Evolutionary conservation across 2,888 invertebrate species (phyloP).

Genomic region (Eucera pruinosa): DNA sequence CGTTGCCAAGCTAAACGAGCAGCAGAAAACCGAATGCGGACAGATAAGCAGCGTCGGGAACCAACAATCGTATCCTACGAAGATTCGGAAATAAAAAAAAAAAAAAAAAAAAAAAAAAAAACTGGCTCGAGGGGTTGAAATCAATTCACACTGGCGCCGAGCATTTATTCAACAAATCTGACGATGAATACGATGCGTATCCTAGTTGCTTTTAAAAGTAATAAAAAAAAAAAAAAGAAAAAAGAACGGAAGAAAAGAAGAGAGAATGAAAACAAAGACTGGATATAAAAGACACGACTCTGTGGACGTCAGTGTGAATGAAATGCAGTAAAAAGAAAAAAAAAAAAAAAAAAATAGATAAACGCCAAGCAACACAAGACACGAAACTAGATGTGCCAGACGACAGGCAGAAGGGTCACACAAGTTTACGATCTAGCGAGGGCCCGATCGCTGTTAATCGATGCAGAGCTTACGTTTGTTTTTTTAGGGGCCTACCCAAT

Average conservation of each 20-base stretch:
- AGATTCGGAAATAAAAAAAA: too few species aligned
- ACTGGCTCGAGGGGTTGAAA: constrained; percentile 63
- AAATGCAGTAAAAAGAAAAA: too few species aligned
- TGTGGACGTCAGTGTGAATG: constrained; percentile 68
- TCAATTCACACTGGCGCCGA: constrained; percentile 48
- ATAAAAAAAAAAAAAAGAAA: too few species aligned
- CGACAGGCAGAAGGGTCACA: constrained; percentile 78
- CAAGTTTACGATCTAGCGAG: constrained; percentile 38
- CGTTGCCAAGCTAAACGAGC: constrained; percentile 14
- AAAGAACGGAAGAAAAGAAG: constrained; percentile 3
- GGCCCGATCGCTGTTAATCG: constrained; percentile 16
- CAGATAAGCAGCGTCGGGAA: constrained; percentile 21
- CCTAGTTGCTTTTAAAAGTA: too few species aligned
- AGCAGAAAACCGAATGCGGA: constrained; percentile 10
- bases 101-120: too few species aligned
- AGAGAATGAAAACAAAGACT: background rate
- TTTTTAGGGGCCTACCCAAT: constrained; percentile 27
- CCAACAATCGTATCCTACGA: constrained; percentile 15
- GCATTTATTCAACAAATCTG: background rate
- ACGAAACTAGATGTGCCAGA: constrained; percentile 83
- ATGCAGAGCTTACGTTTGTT: constrained; percentile 9
- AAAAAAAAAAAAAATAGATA: constrained; percentile 26
- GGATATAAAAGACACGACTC: too few species aligned
- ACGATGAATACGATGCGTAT: too few species aligned
- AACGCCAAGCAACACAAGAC: constrained; percentile 82